phyloP scores from a whole-genome alignment of 1,140 invertebrate species.

The Marisa cornuarietis region DNA sequence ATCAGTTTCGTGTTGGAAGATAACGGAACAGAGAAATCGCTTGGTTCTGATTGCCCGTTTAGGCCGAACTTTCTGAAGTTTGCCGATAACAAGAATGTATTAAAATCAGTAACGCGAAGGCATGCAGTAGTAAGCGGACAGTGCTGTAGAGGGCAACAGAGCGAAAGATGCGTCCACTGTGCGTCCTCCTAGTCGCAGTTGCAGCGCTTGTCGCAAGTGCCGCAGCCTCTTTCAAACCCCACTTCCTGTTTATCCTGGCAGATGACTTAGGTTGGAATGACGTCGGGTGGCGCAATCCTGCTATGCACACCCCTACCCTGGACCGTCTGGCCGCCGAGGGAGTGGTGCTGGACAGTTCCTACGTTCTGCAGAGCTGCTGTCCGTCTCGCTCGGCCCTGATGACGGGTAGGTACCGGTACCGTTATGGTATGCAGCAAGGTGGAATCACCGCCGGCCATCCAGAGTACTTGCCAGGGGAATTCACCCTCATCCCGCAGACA shows the following conservation, averaged over 20 bases:
- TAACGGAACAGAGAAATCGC: too few species aligned
- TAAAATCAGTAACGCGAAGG: too few species aligned
- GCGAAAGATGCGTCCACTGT: too few species aligned
- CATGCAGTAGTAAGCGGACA: too few species aligned
- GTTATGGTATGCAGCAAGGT: not conserved
- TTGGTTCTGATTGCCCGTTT: too few species aligned
- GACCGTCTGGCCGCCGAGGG: slow-evolving; percentile 31
- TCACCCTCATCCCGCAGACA: not conserved
- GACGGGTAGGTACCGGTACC: slow-evolving; percentile 1
- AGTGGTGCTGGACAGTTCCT: slow-evolving; percentile 24
- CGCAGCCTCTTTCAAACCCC: not conserved
- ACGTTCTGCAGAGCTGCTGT: slow-evolving; percentile 22
- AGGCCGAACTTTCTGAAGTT: too few species aligned
- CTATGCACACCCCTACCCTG: slow-evolving; percentile 60
- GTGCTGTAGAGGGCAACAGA: too few species aligned
- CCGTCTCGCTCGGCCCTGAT: not conserved
- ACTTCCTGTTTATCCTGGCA: slow-evolving; percentile 26
- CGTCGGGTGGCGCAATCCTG: slow-evolving; percentile 25
- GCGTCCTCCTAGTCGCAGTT: too few species aligned
- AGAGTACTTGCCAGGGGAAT: not conserved
- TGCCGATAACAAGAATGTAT: too few species aligned
- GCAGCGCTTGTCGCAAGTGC: too few species aligned
- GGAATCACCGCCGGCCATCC: not conserved
- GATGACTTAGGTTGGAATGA: slow-evolving; percentile 36
- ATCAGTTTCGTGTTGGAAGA: too few species aligned